Conservation (phyloP, 2,113 vertebrate genomes). For the Bombycilla garrulus region DNA sequence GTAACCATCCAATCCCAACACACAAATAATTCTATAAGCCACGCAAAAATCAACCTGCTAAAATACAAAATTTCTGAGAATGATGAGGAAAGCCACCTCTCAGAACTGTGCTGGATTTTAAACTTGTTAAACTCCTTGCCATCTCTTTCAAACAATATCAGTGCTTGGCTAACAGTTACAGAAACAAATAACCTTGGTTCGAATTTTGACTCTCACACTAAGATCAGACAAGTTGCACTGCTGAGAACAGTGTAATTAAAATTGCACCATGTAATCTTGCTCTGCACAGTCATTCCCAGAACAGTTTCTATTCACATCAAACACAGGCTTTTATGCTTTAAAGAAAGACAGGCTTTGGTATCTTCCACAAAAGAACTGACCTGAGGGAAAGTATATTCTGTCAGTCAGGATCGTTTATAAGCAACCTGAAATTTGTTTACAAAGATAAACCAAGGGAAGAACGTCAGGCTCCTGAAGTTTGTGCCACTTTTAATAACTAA, state of each 20-base stretch:
- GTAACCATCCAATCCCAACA: neutral
- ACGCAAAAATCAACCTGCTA: neutral
- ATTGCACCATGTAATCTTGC: slow-evolving; percentile 36
- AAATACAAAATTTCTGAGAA: neutral
- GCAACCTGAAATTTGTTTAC: slow-evolving; percentile 53
- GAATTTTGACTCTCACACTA: slow-evolving; percentile 27
- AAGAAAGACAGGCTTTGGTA: slow-evolving; percentile 53
- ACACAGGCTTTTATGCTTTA: slow-evolving; percentile 50
- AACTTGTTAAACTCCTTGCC: neutral
- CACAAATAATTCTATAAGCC: neutral
- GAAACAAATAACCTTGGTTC: slow-evolving; percentile 39
- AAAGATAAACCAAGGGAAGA: slow-evolving; percentile 18
- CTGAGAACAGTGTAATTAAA: slow-evolving; percentile 62
- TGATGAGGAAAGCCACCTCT: neutral
- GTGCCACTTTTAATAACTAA: slow-evolving; percentile 15
- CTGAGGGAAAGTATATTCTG: slow-evolving; percentile 55
- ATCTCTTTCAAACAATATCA: slow-evolving; percentile 6
- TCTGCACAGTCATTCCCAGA: slow-evolving; percentile 41
- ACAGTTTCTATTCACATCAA: slow-evolving; percentile 40
- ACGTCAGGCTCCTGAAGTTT: neutral
- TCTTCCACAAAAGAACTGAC: slow-evolving; percentile 57
- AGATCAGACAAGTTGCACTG: slow-evolving; percentile 39
- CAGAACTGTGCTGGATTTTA: neutral
- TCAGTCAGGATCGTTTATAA: slow-evolving; percentile 64
- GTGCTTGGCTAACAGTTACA: neutral